A percentile compares a stretch with the other conserved stretches of the same genome.
phyloP scores from a whole-genome alignment of 2,797 vertebrate genomes.

The Mus minutoides region DNA sequence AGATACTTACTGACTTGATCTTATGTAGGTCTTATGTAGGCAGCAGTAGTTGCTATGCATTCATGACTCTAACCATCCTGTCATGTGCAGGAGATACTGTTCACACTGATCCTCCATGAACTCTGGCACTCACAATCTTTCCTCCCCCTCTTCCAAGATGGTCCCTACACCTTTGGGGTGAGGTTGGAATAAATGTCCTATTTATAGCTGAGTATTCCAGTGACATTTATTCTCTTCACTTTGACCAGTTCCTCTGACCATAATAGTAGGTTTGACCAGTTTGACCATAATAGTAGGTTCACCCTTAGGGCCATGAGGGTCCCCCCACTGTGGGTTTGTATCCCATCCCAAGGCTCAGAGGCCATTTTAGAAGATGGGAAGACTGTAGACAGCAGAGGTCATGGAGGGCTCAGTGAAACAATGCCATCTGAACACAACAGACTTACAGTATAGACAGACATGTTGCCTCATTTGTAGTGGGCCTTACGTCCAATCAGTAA shows the following conservation, averaged over 20 bases:
- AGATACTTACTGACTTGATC: background rate
- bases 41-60: background rate
- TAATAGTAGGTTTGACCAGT: background rate
- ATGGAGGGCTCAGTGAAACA: background rate
- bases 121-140: background rate
- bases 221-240: background rate
- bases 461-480: background rate
- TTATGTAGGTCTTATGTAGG: background rate
- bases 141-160: background rate
- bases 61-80: background rate
- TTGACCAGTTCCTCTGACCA: background rate
- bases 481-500: background rate
- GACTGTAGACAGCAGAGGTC: background rate
- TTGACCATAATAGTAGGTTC: background rate
- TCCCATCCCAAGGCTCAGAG: background rate
- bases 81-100: background rate
- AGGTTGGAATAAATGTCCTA: background rate
- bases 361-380: background rate
- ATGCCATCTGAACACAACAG: background rate
- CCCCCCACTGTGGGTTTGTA: background rate
- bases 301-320: background rate
- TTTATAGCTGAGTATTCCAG: background rate
- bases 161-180: background rate
- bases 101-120: background rate
- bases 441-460: too few species aligned